phyloP scores from a whole-genome alignment of 2,888 invertebrate genomes.

The Eupsilia transversa region DNA sequence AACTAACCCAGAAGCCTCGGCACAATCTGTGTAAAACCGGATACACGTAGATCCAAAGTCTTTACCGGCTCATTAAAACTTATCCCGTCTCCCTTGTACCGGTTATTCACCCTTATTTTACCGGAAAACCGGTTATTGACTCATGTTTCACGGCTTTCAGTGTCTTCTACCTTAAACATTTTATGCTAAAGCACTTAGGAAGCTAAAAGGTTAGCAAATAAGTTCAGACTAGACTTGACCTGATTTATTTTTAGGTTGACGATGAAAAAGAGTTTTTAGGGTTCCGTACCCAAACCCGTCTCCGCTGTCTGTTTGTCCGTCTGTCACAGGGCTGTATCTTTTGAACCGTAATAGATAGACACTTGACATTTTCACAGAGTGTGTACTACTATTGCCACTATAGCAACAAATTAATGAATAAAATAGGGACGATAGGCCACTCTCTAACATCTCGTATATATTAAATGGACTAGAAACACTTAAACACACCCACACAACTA shows the following conservation, averaged over 20 bases:
- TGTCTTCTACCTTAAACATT: conserved; percentile 4
- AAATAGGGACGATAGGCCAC: too few species aligned
- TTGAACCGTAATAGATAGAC: too few species aligned
- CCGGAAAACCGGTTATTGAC: conserved; percentile 53
- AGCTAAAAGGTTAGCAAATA: conserved; percentile 21
- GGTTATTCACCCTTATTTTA: conserved; percentile 54
- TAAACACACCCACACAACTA: too few species aligned
- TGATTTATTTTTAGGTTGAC: conserved; percentile 15
- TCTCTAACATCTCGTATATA: too few species aligned
- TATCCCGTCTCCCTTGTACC: conserved; percentile 33
- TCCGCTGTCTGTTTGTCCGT: too few species aligned
- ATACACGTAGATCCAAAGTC: conserved; percentile 52
- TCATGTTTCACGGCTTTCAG: conserved; percentile 26
- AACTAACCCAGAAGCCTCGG: conserved; percentile 4
- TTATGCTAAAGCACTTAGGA: conserved; percentile 11
- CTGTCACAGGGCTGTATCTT: too few species aligned
- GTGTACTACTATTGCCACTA: too few species aligned
- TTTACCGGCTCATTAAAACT: conserved; percentile 62
- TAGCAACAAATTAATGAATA: too few species aligned
- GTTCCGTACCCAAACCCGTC: neutral
- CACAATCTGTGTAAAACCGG: conserved; percentile 43
- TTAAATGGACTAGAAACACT: too few species aligned
- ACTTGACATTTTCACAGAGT: too few species aligned
- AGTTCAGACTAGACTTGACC: conserved; percentile 3
- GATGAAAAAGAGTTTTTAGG: neutral